phyloP scores from a whole-genome alignment of 2,888 invertebrate species.

The Temnothorax ravouxi region DNA sequence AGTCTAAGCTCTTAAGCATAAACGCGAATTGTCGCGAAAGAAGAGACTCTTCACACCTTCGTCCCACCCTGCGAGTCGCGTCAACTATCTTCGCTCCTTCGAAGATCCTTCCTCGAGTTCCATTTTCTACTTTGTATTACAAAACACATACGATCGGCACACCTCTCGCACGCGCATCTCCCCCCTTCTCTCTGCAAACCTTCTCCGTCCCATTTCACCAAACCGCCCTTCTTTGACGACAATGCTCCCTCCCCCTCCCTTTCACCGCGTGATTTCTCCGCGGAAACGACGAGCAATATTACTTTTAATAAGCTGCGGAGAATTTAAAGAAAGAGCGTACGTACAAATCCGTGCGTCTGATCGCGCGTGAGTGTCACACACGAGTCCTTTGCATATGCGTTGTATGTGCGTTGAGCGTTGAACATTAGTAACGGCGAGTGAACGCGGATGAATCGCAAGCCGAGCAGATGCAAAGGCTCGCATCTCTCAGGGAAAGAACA shows the following conservation, averaged over 20 bases:
- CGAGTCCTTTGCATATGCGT: conserved; percentile 24
- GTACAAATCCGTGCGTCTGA: conserved; percentile 62
- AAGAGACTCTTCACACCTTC: conserved; percentile 28
- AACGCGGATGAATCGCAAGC: not conserved
- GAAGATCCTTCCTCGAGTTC: conserved; percentile 31
- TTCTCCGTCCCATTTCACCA: conserved; percentile 26
- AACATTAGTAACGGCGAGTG: conserved; percentile 22
- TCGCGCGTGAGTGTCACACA: conserved; percentile 41
- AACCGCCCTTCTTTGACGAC: conserved; percentile 20
- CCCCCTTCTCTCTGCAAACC: not conserved
- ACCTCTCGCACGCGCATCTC: conserved; percentile 21
- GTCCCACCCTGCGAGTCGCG: conserved; percentile 11
- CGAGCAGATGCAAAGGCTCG: conserved; percentile 8
- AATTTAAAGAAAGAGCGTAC: conserved; percentile 55
- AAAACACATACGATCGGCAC: conserved; percentile 33
- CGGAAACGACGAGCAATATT: conserved; percentile 81
- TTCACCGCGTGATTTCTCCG: conserved; percentile 68
- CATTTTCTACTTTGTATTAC: conserved; percentile 47
- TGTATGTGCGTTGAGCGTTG: conserved; percentile 55
- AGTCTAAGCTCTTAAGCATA: conserved; percentile 69
- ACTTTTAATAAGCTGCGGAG: conserved; percentile 71
- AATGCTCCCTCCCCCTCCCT: conserved; percentile 58
- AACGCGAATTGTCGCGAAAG: conserved; percentile 60
- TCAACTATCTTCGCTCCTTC: not conserved
- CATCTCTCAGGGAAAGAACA: conserved; percentile 34